Base-by-base conservation (phyloP, 1,140 invertebrate species). In the Callitettix versicolor region DNA sequence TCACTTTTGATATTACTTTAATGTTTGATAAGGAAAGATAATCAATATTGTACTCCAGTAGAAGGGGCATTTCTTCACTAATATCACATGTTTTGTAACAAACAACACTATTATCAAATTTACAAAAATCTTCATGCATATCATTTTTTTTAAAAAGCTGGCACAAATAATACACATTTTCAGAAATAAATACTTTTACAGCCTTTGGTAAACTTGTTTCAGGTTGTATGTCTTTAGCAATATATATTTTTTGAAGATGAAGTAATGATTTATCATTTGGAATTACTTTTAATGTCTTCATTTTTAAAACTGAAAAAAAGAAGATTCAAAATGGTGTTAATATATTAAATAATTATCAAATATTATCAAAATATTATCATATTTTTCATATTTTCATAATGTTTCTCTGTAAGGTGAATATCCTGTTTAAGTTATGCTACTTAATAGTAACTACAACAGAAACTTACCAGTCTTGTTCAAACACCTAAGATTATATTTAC, bases 51-150 rank as follows among this genome's bases (percentile, higher is more conserved):
- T 33, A 26, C 26, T 48, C 7, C 7, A 30, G 26, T 3, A 26
- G 46, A 30, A 15, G 30, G 5, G 30, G n/a, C 2, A 20, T 44
- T 9, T 48, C 12, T 30, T 30, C 26, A 30, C 26, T 4, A 30
- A 30, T 30, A 48, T 48, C 26, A 5, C 3, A 3, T 48, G 22
- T n/a, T 18, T 21, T 38, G 36, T 38, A 38, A 20, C 30, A 21
- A 34, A 30, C n/a, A n/a, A 51, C 48, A 51, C 48, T 51, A 36
- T 11, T 20, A 38, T 51, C 33, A 38, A 51, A 14, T 21, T 3
- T 51, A 14, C 48, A 51, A 51, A 3, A 51, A n/a, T 30, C 34
- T 18, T 15, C 6, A 51, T 51, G 48, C 12, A 51, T 30, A 17
- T 21, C 4, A 12, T 17, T 38, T 11, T 20, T 17, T 26, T 9